These are phyloP conservation scores for Hypselothyrea guttata DNA, from an alignment of 2,888 invertebrate species.

Conservation along the genomic window DNA sequence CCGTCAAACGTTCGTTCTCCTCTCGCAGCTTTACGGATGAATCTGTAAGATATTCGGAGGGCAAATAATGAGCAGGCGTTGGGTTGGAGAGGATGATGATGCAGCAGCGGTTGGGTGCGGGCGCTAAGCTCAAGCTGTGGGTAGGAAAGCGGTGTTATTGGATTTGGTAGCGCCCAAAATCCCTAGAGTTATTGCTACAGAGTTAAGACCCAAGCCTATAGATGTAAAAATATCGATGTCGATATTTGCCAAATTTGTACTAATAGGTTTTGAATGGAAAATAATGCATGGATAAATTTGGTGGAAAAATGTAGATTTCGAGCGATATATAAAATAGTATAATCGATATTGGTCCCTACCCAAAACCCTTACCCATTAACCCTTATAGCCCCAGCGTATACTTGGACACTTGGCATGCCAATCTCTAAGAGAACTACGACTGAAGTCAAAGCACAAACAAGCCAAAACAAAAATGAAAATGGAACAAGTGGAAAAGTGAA, in stretches of 20 bases:
- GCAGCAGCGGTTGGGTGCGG: slow-evolving; percentile 23
- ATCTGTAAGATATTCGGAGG: slow-evolving; percentile 58
- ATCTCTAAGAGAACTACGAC: slow-evolving; percentile 25
- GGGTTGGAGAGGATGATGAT: neutral
- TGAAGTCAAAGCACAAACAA: slow-evolving; percentile 22
- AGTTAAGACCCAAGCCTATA: too few species aligned
- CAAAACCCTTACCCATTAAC: neutral
- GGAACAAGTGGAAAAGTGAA: slow-evolving; percentile 2
- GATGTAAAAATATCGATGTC: too few species aligned
- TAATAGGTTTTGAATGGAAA: too few species aligned
- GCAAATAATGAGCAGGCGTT: neutral
- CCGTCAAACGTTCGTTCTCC: slow-evolving; percentile 90
- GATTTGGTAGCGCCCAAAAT: slow-evolving; percentile 15
- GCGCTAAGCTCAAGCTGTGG: slow-evolving; percentile 61
- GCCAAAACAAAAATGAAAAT: slow-evolving; percentile 1
- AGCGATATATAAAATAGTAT: too few species aligned
- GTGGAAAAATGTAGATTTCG: too few species aligned
- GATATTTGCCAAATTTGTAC: too few species aligned
- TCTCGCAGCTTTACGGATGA: slow-evolving; percentile 82
- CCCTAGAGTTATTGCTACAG: neutral
- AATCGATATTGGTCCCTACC: too few species aligned
- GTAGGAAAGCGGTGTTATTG: slow-evolving; percentile 40
- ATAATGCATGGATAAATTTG: too few species aligned
- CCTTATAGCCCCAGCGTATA: neutral
- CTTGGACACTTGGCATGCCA: slow-evolving; percentile 32